Base-by-base conservation (phyloP, 2,797 vertebrate genomes). In the Chaenodraco wilsoni region DNA sequence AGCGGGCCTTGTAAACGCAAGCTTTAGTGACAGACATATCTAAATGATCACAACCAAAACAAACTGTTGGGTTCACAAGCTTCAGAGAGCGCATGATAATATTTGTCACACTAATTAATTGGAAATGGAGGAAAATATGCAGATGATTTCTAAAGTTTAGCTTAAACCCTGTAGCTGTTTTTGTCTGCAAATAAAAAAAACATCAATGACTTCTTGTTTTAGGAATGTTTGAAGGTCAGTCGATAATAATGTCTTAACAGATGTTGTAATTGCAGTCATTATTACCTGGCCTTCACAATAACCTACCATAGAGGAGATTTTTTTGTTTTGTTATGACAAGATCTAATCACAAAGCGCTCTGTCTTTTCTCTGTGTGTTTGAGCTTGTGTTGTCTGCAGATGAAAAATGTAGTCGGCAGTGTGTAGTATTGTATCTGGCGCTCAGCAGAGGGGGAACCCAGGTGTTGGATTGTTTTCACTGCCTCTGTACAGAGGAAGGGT, bases 391-490 rank as follows among this genome's bases (percentile, higher is more conserved):
- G 83, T 88, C 84, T 75, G 69, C 52, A 15, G 76, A 82, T 87
- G 86, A 91, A 86, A 85, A 89, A 90, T 87, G 76, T 58, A 71
- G 95, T 95, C 90, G 82, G 87, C 16, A 82, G 86, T 67, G 81
- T 84, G 88, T 88, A 89, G 93, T 85, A 76, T 82, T 90, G 91
- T 90, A 84, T 87, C 92, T 91, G 69, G 88, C 88, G 83, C 94
- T 90, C 91, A 92, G 93, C 89, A 89, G 79, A 91, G 94, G 95
- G 95, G 91, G 91, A 93, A 92, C 90, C 92, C 94, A 95, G 94
- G 94, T 95, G 94, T 91, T 94, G 91, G 79, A 90, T 91, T 94
- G 88, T 94, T 95, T 95, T 93, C 90, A 92, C 94, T 93, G 91
- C 88, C 90, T 95, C 92, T 92, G 88, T 83, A 87, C 92, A 93